Percentiles rank a stretch among this genome's conserved stretches.
These are phyloP conservation scores for Condylostylus longicornis DNA, from an alignment of 1,140 invertebrate genomes.

Conservation along the genomic window DNA sequence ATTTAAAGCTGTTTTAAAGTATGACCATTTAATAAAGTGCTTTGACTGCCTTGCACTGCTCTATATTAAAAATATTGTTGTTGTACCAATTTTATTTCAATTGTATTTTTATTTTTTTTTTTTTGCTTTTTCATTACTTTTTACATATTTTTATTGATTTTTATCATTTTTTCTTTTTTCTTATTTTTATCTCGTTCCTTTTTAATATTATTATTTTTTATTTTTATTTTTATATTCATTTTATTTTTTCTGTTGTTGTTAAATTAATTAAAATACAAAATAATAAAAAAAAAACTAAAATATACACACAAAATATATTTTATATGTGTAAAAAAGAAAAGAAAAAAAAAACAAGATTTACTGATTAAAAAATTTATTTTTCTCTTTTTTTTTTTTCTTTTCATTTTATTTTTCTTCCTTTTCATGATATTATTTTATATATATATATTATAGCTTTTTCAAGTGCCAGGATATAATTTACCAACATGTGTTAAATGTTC, in stretches of 20 bases:
- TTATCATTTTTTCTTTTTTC: not conserved
- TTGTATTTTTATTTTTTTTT: not conserved
- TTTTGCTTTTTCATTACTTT: not conserved
- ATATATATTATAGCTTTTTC: slow-evolving; percentile 26
- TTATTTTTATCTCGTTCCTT: not conserved
- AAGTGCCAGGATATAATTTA: slow-evolving; percentile 31
- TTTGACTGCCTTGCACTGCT: too few species aligned
- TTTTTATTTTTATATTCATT: slow-evolving; percentile 9
- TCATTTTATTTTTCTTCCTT: too few species aligned
- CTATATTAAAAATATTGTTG: too few species aligned
- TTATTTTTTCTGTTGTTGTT: slow-evolving; percentile 12
- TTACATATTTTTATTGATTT: not conserved
- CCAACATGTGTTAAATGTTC: slow-evolving; percentile 32
- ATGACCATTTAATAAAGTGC: too few species aligned
- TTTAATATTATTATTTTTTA: slow-evolving; percentile 30
- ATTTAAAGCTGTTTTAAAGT: too few species aligned
- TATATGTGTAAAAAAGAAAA: not conserved
- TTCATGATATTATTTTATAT: not conserved
- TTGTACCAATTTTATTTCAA: not conserved
- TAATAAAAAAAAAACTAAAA: not conserved
- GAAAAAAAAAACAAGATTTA: not conserved
- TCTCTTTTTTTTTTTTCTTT: too few species aligned
- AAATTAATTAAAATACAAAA: not conserved
- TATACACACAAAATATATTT: not conserved
- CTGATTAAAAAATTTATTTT: not conserved